Evolutionary conservation across 2,888 invertebrate species (phyloP).

Genomic region (Apeira syringaria): DNA sequence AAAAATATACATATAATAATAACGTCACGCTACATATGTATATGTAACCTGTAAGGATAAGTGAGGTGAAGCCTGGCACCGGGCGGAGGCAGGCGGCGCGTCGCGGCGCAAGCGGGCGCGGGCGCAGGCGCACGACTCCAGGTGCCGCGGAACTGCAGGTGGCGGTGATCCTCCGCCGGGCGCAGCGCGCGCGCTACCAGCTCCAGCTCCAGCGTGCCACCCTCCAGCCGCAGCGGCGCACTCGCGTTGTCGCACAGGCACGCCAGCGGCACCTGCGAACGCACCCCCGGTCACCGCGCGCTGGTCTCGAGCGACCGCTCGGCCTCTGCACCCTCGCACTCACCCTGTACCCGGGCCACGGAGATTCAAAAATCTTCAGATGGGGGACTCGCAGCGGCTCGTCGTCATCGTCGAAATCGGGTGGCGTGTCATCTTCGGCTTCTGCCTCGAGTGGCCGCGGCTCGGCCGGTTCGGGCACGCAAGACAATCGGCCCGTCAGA

Average conservation of each 20-base stretch:
- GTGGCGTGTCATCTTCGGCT: conserved; percentile 30
- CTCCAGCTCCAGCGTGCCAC: conserved; percentile 87
- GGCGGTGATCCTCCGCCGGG: conserved; percentile 91
- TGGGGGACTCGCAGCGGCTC: conserved; percentile 75
- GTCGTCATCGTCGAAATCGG: conserved; percentile 50
- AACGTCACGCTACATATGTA: too few species aligned
- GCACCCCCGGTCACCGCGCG: conserved; percentile 1
- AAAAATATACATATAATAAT: too few species aligned
- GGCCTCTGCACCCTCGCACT: too few species aligned
- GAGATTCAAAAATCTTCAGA: conserved; percentile 86
- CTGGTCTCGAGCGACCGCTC: too few species aligned
- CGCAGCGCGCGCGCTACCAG: conserved; percentile 89
- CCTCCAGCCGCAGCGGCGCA: conserved; percentile 50
- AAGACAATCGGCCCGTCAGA: conserved; percentile 86
- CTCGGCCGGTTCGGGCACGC: conserved; percentile 49
- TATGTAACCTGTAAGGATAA: conserved; percentile 62
- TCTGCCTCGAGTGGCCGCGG: conserved; percentile 39
- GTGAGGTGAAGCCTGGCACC: conserved; percentile 59
- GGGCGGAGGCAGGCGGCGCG: conserved; percentile 51
- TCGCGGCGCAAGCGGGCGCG: conserved; percentile 42
- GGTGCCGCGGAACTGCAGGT: conserved; percentile 90
- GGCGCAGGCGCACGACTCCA: conserved; percentile 51
- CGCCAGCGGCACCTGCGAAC: conserved; percentile 84
- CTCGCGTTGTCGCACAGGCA: conserved; percentile 91
- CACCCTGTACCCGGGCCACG: conserved; percentile 87